phyloP scores from a whole-genome alignment of 2,888 invertebrate genomes.

The Macaria liturata region DNA sequence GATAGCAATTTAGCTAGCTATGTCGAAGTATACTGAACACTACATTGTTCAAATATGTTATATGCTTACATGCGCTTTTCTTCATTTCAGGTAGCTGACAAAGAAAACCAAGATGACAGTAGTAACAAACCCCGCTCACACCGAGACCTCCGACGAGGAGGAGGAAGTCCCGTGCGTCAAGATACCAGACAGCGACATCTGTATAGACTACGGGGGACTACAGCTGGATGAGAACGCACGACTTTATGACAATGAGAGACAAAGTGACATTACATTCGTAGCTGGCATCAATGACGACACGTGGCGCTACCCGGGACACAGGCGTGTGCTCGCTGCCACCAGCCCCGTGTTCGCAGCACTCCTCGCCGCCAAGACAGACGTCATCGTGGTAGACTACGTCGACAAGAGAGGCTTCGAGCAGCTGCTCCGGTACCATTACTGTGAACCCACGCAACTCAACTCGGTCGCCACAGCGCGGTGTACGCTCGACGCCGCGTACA shows the following conservation, averaged over 20 bases:
- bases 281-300: constrained; percentile 86
- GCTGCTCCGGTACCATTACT: constrained; percentile 86
- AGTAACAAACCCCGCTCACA: constrained; percentile 72
- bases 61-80: constrained; percentile 19
- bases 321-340: constrained; percentile 83
- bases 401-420: constrained; percentile 87
- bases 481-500: constrained; percentile 89
- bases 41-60: neutral
- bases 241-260: constrained; percentile 79
- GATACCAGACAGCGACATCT: constrained; percentile 36
- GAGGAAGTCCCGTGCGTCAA: constrained; percentile 38
- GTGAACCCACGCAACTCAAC: constrained; percentile 84
- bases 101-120: constrained; percentile 66
- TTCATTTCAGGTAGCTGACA: constrained; percentile 54
- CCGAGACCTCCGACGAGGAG: constrained; percentile 60
- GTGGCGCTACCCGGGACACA: constrained; percentile 87
- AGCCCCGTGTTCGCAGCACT: constrained; percentile 86
- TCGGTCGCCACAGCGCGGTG: constrained; percentile 86
- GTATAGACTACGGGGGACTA: constrained; percentile 38
- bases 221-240: constrained; percentile 55
- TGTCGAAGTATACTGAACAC: neutral
- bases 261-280: constrained; percentile 85
- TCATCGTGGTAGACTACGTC: constrained; percentile 82
- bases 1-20: no score
- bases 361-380: constrained; percentile 66